phyloP scores from a whole-genome alignment of 2,113 vertebrate species.

The Pygoscelis adeliae region DNA sequence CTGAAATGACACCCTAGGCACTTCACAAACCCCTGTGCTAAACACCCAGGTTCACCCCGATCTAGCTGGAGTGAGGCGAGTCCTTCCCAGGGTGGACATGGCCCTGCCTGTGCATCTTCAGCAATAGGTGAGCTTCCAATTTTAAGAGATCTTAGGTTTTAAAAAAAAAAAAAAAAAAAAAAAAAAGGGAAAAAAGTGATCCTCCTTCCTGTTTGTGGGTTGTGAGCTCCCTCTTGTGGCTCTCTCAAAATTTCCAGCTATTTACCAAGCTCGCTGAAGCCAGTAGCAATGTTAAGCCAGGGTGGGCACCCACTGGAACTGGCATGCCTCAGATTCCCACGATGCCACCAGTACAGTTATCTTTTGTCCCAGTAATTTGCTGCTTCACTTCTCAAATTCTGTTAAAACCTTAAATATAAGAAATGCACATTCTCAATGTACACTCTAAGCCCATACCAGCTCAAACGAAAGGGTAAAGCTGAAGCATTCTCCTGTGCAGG shows the following conservation, averaged over 20 bases:
- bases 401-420: neutral
- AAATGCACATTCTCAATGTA: fast-evolving
- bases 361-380: neutral
- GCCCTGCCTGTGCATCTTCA: neutral
- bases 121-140: fast-evolving
- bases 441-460: fast-evolving
- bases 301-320: fast-evolving
- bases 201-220: neutral
- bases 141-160: fast-evolving
- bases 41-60: fast-evolving
- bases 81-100: neutral
- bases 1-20: neutral
- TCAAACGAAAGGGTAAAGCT: fast-evolving
- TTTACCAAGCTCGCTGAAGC: neutral
- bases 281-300: fast-evolving
- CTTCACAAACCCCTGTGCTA: fast-evolving
- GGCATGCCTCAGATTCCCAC: fast-evolving
- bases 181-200: fast-evolving
- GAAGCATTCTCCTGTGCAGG: neutral
- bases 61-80: fast-evolving
- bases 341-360: neutral
- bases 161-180: no score
- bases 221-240: conserved; percentile 73
- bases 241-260: neutral
- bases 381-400: neutral